A percentile compares a stretch with the other conserved stretches of the same genome.
Evolutionary conservation across 2,797 vertebrate species (phyloP).

Genomic region (Pseudotriccus pelzelni): DNA sequence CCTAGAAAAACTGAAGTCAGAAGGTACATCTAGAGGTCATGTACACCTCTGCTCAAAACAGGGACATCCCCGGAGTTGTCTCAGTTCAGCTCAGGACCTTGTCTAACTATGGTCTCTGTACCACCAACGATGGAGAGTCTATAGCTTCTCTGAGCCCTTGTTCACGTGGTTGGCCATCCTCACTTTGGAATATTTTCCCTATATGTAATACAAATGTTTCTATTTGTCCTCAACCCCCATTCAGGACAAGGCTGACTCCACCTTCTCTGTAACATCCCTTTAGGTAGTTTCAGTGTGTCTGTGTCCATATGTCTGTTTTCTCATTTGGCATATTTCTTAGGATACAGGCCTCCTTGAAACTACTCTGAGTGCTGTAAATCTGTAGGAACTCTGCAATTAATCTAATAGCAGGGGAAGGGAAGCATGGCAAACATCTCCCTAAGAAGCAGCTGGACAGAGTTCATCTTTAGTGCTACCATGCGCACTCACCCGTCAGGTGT

Average conservation of each 20-base stretch:
- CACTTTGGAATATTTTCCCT: neutral
- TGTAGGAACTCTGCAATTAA: neutral
- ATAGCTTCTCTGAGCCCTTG: neutral
- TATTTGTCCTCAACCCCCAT: neutral
- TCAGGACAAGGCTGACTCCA: neutral
- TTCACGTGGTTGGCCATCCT: neutral
- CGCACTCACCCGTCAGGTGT: rapidly evolving
- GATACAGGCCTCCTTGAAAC: neutral
- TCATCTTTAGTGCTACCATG: neutral
- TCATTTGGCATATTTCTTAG: neutral
- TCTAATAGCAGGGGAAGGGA: neutral
- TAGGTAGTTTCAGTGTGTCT: neutral
- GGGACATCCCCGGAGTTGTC: neutral
- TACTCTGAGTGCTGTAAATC: neutral
- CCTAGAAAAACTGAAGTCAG: neutral
- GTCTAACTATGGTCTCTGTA: neutral
- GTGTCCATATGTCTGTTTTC: neutral
- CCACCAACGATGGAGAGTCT: neutral
- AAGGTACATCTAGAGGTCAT: neutral
- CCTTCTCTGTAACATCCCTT: neutral
- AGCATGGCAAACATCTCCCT: neutral
- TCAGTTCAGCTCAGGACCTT: neutral
- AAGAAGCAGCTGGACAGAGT: neutral
- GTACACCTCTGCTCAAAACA: neutral
- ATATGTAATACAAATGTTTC: neutral